Evolutionary conservation across 2,113 vertebrate species (phyloP).

Genomic region (Dasypus novemcinctus): DNA sequence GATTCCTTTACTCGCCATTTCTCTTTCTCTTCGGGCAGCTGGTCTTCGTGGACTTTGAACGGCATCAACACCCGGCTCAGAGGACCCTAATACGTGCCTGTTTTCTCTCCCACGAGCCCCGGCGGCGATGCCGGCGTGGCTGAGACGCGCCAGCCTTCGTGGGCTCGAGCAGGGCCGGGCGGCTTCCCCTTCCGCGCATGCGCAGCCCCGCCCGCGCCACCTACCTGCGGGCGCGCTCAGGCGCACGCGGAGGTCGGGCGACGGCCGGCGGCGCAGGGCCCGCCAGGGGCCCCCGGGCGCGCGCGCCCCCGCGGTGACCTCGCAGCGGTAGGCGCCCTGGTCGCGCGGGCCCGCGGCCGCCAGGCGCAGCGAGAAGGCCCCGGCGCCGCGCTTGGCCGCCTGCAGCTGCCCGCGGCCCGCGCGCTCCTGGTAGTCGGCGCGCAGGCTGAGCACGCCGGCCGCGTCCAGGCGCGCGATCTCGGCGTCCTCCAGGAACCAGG

Average conservation of each 20-base stretch:
- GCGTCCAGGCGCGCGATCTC: slow-evolving; percentile 83
- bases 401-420: slow-evolving; percentile 81
- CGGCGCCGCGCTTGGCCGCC: slow-evolving; percentile 77
- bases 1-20: background rate
- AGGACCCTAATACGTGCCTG: slow-evolving; percentile 8
- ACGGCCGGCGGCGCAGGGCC: slow-evolving; percentile 56
- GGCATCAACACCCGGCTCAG: background rate
- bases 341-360: slow-evolving; percentile 83
- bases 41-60: slow-evolving; percentile 38
- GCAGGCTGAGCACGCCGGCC: slow-evolving; percentile 79
- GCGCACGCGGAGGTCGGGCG: background rate
- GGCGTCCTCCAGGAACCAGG: slow-evolving; percentile 80
- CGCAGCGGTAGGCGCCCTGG: slow-evolving; percentile 85
- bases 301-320: slow-evolving; percentile 80
- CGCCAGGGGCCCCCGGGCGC: slow-evolving; percentile 39
- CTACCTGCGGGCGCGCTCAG: slow-evolving; percentile 76
- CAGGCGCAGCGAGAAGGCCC: slow-evolving; percentile 81
- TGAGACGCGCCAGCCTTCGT: background rate
- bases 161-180: background rate
- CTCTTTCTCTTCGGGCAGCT: background rate
- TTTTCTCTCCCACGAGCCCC: background rate
- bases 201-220: background rate
- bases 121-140: no score
- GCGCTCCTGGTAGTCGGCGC: slow-evolving; percentile 71
- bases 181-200: no score